A percentile compares a stretch with the other conserved stretches of the same genome.
Conservation (phyloP, 2,888 invertebrate genomes). For the Helleia helle region DNA sequence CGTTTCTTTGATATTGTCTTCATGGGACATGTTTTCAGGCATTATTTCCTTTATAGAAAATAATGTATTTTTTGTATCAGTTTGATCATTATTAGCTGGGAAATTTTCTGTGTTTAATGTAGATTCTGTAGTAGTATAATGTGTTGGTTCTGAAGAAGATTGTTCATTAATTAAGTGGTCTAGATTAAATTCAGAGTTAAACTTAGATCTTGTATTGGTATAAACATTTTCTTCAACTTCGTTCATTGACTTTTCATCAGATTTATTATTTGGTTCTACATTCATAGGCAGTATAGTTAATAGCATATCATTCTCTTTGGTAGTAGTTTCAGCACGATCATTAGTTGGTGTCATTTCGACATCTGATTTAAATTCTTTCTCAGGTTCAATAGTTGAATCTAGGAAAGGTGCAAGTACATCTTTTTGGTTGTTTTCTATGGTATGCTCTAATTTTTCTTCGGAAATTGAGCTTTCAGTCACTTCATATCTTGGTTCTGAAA, state of each 20-base stretch:
- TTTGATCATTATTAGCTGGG: conserved; percentile 13
- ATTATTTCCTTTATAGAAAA: conserved; percentile 1
- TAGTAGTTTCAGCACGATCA: conserved; percentile 3
- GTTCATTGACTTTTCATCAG: background rate
- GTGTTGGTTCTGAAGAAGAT: too few relatives aligned
- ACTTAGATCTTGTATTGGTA: conserved; percentile 13
- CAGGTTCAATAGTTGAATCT: background rate
- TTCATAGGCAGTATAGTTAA: background rate
- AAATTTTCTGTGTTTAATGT: background rate
- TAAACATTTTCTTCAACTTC: conserved; percentile 10
- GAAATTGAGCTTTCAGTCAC: background rate
- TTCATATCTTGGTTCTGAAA: background rate
- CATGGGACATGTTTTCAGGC: conserved; percentile 11
- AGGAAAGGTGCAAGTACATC: background rate
- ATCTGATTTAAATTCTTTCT: background rate
- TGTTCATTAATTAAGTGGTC: conserved; percentile 1
- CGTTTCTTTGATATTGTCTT: conserved; percentile 13
- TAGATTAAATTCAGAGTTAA: background rate
- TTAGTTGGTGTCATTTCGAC: background rate
- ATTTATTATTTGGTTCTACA: background rate
- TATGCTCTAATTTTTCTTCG: background rate
- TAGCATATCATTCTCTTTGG: conserved; percentile 22
- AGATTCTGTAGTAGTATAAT: background rate
- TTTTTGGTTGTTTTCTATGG: background rate
- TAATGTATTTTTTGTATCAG: conserved; percentile 9